Conservation (phyloP, 1,140 invertebrate species). For the Protaetia brevitarsis region DNA sequence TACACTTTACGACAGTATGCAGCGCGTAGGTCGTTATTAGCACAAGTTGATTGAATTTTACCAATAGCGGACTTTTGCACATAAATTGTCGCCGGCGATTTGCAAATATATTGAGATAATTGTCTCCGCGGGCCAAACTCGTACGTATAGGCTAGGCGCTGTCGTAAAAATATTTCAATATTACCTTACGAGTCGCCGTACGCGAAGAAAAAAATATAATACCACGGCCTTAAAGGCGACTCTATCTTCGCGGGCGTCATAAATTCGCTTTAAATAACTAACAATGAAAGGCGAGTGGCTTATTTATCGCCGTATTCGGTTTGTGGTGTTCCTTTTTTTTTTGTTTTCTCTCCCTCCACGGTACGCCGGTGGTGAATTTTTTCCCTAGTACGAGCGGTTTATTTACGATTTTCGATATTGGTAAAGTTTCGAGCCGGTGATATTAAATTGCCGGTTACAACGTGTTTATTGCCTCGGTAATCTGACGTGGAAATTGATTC, state of each 20-base stretch:
- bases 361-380: no score
- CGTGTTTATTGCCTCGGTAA: neutral
- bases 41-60: constrained; percentile 12
- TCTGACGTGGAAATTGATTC: constrained; percentile 5
- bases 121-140: neutral
- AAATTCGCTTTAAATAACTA: neutral
- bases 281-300: no score
- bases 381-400: no score
- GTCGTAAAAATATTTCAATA: no score
- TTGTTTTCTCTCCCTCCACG: no score
- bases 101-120: constrained; percentile 13
- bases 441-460: constrained; percentile 2
- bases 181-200: no score
- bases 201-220: no score
- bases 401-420: constrained; percentile 16
- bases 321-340: neutral
- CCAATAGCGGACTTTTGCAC: neutral
- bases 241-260: neutral
- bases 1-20: neutral
- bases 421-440: neutral
- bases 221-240: neutral
- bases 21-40: neutral
- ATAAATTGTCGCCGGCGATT: neutral
- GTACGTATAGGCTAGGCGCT: no score
- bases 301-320: neutral